Evolutionary conservation across 1,140 invertebrate genomes (phyloP).

Genomic region (Drosophila busckii): DNA sequence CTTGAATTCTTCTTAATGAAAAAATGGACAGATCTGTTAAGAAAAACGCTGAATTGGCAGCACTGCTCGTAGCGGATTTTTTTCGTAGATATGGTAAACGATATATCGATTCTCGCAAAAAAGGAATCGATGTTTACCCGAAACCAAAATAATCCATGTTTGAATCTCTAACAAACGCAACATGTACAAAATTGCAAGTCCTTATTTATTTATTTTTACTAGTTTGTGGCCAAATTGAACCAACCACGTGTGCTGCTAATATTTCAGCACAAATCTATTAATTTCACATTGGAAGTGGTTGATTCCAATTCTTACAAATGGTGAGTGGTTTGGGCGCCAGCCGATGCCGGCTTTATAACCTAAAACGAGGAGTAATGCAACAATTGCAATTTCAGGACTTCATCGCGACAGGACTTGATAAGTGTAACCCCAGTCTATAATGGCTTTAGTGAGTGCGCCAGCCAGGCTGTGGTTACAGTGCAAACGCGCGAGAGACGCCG

Average conservation of each 20-base stretch:
- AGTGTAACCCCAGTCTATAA: conserved; percentile 85
- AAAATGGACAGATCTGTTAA: no score
- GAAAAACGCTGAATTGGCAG: no score
- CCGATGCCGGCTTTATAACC: conserved; percentile 40
- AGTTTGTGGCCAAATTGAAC: conserved; percentile 84
- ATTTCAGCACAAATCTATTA: conserved; percentile 89
- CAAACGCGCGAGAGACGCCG: conserved; percentile 85
- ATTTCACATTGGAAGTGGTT: conserved; percentile 93
- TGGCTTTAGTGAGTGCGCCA: conserved; percentile 85
- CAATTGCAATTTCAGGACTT: conserved; percentile 82
- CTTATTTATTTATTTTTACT: conserved; percentile 42
- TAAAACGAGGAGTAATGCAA: conserved; percentile 5
- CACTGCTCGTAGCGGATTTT: no score
- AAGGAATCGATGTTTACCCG: no score
- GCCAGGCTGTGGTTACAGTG: conserved; percentile 88
- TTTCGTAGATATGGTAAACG: no score
- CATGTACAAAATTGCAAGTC: conserved; percentile 34
- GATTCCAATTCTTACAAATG: conserved; percentile 93
- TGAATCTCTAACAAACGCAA: no score
- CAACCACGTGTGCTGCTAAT: conserved; percentile 93
- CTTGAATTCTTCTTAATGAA: no score
- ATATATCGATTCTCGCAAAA: no score
- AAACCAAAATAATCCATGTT: no score
- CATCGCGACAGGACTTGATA: conserved; percentile 89
- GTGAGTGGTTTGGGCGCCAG: conserved; percentile 81